Conservation (phyloP, 1,140 invertebrate species). For the Steinernema feltiae region DNA sequence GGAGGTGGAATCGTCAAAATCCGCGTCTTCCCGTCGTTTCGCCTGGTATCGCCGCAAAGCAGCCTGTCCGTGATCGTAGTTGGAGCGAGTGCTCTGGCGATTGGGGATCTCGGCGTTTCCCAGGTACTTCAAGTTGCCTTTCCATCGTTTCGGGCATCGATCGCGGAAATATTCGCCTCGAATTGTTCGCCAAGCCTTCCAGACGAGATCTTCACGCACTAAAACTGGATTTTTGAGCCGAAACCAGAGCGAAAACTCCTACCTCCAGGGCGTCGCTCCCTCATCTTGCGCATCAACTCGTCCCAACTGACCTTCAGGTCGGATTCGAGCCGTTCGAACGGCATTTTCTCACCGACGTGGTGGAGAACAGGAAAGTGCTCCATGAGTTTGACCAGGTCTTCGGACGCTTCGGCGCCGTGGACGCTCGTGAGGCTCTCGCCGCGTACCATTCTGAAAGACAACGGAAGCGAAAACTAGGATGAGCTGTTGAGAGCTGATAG, state of each 20-base stretch:
- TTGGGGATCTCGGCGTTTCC: neutral
- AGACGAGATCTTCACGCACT: neutral
- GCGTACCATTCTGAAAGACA: too few species aligned
- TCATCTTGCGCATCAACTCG: neutral
- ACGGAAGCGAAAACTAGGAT: too few species aligned
- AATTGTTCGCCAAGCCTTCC: neutral
- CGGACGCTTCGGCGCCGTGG: neutral
- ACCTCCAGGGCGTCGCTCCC: neutral
- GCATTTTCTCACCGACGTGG: neutral
- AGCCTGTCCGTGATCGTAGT: neutral
- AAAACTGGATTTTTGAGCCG: too few species aligned
- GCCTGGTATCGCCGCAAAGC: too few species aligned
- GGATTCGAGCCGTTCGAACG: neutral
- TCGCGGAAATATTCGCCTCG: neutral
- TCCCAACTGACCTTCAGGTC: neutral
- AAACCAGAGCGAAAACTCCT: neutral
- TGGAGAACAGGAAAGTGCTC: neutral
- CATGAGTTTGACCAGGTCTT: neutral
- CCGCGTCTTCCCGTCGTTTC: too few species aligned
- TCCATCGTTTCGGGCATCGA: neutral
- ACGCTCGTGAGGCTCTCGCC: neutral
- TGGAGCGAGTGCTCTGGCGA: neutral
- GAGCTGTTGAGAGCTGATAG: too few species aligned
- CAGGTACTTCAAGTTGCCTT: neutral
- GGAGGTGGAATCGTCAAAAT: too few species aligned